Evolutionary conservation across 2,888 invertebrate genomes (phyloP), one percentile per base, ranked within the genome.

Genomic region (Gymnosoma rotundatum): DNA sequence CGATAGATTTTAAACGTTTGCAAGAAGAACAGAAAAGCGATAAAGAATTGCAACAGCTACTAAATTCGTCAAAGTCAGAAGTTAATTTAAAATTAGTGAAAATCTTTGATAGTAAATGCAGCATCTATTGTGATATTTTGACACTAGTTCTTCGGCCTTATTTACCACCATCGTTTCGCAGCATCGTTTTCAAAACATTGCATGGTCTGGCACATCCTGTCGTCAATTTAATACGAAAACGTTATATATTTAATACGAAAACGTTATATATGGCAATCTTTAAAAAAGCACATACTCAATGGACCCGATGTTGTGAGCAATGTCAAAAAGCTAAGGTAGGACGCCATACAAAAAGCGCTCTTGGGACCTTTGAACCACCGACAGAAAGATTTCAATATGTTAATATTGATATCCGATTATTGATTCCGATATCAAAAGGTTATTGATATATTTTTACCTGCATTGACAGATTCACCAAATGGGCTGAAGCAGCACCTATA

Each of bases 331-430:
- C 61, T 1, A 83, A 79, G 14, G 32, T 79, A 12, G 18, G 60
- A 45, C 64, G 80, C 6, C 54, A 80, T 52, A 83, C 64, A 25
- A 36, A 67, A 32, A 21, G 60, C 20, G 32, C 72, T 4, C n/a
- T 74, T 48, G 20, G 4, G 2, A 48, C 21, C 10, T 81, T 73
- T 45, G 21, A 25, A 14, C 56, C 72, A 5, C 66, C 75, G n/a
- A 32, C 21, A 16, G 20, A n/a, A 45, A 25, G 83, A 14, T 84
- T 93, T 86, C 78, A 87, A 12, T 90, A 92, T 80, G 86, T 93
- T 14, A 92, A 93, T 86, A 87, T 93, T 3, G 92, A 93, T 86
- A n/a, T n/a, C n/a, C n/a, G n/a, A 86, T 93, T 8, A 89, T 93
- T 1, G 70, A 58, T 75, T 7, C 70, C 70, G 4, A 20, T 36